Percentiles rank a stretch among this genome's conserved stretches.
phyloP scores from a whole-genome alignment of 2,888 invertebrate species.

The Seira ritae region DNA sequence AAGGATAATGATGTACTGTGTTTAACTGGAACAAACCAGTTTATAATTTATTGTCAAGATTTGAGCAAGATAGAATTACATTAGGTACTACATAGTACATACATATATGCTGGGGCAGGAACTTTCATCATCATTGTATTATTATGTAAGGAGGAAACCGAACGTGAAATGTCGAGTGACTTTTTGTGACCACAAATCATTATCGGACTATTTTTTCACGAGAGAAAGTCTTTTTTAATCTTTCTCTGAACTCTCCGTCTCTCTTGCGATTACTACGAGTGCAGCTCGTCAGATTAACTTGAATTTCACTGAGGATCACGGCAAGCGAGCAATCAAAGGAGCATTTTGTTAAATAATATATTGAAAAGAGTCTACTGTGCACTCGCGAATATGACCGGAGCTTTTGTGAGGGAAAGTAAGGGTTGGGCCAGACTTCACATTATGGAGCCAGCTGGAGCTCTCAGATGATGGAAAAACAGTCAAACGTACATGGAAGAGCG shows the following conservation, averaged over 20 bases:
- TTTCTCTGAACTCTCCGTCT: neutral
- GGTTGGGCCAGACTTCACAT: neutral
- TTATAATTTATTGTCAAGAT: constrained; percentile 4
- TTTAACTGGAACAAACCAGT: constrained; percentile 3
- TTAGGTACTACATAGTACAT: neutral
- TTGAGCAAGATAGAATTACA: neutral
- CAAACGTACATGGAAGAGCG: constrained; percentile 31
- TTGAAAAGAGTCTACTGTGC: neutral
- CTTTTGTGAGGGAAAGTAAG: neutral
- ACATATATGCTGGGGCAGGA: neutral
- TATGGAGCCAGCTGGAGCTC: neutral
- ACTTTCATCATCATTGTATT: neutral
- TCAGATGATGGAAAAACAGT: neutral
- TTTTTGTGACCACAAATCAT: constrained; percentile 48
- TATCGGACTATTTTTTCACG: constrained; percentile 17
- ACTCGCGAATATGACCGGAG: neutral
- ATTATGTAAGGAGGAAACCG: neutral
- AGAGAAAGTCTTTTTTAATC: neutral
- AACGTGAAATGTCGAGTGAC: constrained; percentile 40
- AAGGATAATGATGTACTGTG: constrained; percentile 37
- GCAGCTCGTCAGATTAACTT: constrained; percentile 5
- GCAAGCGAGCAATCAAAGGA: constrained; percentile 13
- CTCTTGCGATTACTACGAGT: constrained; percentile 11
- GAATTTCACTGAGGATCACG: neutral
- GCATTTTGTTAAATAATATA: neutral